Evolutionary conservation across 2,797 vertebrate species (phyloP), one percentile per base, ranked within the genome.

Genomic region (Gymnopithys bicolor): DNA sequence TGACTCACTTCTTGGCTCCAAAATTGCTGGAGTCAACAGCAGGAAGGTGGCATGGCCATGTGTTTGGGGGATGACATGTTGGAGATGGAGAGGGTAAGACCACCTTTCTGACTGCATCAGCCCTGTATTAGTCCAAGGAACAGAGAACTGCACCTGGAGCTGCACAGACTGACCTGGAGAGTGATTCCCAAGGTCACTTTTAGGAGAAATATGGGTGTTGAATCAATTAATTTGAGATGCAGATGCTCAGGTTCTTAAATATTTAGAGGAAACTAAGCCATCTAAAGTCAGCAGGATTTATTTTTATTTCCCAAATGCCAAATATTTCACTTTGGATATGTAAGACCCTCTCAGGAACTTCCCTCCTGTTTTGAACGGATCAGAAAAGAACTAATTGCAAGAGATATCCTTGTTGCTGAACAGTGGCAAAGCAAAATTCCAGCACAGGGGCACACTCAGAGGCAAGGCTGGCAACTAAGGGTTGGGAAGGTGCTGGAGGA

Each of bases 1-100:
- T 95, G 88, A 90, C 13, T 94, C 86, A 83, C 4, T 24, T 46
- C 56, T 24, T 81, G 76, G 69, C 88, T 90, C 32, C 58, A 46
- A 13, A 75, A 22, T 1, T 22, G 11, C 81, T 79, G 67, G 6
- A 92, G 70, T 30, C 67, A 75, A 52, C 70, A 84, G 35, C 0
- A 53, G 76, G 28, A 15, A 56, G 7, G 48, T 43, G 43, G 46
- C 74, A 32, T 6, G 22, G 33, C 2, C 16, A 0, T 0, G 7
- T 21, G 0, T 2, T 52, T 59, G 56, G 19, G 46, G 10, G 33
- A 32, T 74, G 79, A 32, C 32, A 12, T 12, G 33, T 8, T 0
- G 2, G 49, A 19, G 62, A 37, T 90, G 90, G 16, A 7, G n/a
- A 62, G 73, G 80, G 16, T 53, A 28, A 9, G 24, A 19, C 21